These are phyloP conservation scores for Ctenoplectra terminalis DNA, from an alignment of 1,140 invertebrate species.

Conservation along the genomic window DNA sequence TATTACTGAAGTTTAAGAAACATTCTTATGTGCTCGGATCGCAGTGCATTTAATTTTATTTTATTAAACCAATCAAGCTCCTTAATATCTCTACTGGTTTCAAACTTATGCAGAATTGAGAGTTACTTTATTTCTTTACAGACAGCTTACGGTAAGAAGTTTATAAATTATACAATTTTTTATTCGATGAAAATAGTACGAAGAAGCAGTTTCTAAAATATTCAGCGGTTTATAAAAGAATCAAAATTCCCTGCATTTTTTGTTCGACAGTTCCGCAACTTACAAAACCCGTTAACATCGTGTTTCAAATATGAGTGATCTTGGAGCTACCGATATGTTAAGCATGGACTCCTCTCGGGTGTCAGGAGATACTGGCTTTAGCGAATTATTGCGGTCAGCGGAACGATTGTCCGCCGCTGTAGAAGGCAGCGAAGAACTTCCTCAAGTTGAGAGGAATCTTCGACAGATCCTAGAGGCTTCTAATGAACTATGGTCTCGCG, in stretches of 20 bases:
- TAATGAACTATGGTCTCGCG: constrained; percentile 93
- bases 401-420: constrained; percentile 95
- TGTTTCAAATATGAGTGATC: constrained; percentile 54
- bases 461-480: constrained; percentile 96
- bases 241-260: not conserved
- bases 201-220: not conserved
- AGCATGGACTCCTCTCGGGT: constrained; percentile 32
- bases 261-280: not conserved
- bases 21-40: not conserved
- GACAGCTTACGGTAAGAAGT: no score
- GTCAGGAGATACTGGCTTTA: constrained; percentile 87
- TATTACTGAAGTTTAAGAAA: not conserved
- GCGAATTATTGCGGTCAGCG: constrained; percentile 93
- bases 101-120: no score
- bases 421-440: constrained; percentile 91
- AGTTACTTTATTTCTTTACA: no score
- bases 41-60: not conserved
- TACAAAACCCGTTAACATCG: not conserved
- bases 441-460: constrained; percentile 94
- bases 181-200: not conserved
- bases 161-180: not conserved
- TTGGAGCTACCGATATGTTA: constrained; percentile 40
- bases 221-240: not conserved
- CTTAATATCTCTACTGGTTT: no score
- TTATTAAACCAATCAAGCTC: not conserved